Base-by-base conservation (phyloP, 2,888 invertebrate genomes). In the Protophormia terraenovae region DNA sequence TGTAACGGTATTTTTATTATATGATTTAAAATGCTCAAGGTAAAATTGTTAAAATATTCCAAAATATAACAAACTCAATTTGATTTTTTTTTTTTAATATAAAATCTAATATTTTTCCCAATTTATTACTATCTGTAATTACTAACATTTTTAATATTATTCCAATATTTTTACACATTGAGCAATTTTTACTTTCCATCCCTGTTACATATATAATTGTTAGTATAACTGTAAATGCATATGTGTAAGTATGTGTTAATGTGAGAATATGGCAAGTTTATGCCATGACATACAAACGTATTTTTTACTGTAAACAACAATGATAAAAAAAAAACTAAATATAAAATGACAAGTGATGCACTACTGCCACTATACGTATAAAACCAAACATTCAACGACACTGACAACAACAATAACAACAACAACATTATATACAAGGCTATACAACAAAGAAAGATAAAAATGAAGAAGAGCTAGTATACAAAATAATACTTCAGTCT, bases 201-300 rank as follows among this genome's bases (percentile, higher is more conserved):
- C 38, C 38, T 38, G 12, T n/a, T n/a, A n/a, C n/a, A n/a, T n/a
- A n/a, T n/a, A n/a, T n/a, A n/a, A n/a, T n/a, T n/a, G n/a, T n/a
- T n/a, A n/a, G n/a, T n/a, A n/a, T n/a, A n/a, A n/a, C n/a, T n/a
- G n/a, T n/a, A 2, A 14, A 32, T 32, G 32, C 10, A 32, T 32
- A 16, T 41, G 3, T 55, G 41, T 55, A 14, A 29, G 22, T 66
- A 19, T 60, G 67, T 66, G 76, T 29, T 69, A 66, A 81, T 73
- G 27, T 19, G 55, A 80, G 32, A 66, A 60, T 75, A 62, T 75
- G 75, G 47, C 32, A 64, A 62, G 67, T 81, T 60, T 60, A 69
- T 75, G 47, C n/a, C 29, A 41, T 29, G 60, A 29, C 60, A 67
- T 53, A 69, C 35, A 75, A 73, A 47, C 16, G 58, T 38, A 38